phyloP scores from a whole-genome alignment of 2,113 vertebrate genomes.

The Forbesichthys agassizii region DNA sequence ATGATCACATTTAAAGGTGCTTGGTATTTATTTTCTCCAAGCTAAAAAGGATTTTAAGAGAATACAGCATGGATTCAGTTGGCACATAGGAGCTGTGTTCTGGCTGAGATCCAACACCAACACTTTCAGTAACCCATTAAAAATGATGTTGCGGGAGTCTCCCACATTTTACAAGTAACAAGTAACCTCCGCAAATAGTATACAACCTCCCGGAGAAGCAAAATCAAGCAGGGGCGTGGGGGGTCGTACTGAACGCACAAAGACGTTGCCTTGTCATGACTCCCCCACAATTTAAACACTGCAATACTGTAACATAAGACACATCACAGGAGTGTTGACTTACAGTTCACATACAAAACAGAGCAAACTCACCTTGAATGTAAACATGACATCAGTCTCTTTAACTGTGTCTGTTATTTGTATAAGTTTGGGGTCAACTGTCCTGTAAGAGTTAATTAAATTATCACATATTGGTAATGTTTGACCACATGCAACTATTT shows the following conservation, averaged over 20 bases:
- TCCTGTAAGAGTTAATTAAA: constrained; percentile 14
- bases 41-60: constrained; percentile 26
- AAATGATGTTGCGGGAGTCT: no score
- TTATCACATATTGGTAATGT: neutral
- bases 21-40: constrained; percentile 49
- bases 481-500: neutral
- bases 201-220: no score
- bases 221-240: no score
- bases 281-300: neutral
- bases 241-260: no score
- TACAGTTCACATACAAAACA: no score
- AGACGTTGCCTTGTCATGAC: no score
- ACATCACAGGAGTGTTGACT: neutral
- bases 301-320: neutral
- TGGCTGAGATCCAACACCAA: no score
- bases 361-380: constrained; percentile 27
- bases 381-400: constrained; percentile 9
- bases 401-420: neutral
- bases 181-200: no score
- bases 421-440: neutral
- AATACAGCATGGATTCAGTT: no score
- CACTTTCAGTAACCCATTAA: no score
- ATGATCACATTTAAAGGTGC: constrained; percentile 33
- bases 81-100: no score
- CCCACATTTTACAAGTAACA: no score